phyloP scores from a whole-genome alignment of 2,113 vertebrate genomes.

The Saccopteryx bilineata region DNA sequence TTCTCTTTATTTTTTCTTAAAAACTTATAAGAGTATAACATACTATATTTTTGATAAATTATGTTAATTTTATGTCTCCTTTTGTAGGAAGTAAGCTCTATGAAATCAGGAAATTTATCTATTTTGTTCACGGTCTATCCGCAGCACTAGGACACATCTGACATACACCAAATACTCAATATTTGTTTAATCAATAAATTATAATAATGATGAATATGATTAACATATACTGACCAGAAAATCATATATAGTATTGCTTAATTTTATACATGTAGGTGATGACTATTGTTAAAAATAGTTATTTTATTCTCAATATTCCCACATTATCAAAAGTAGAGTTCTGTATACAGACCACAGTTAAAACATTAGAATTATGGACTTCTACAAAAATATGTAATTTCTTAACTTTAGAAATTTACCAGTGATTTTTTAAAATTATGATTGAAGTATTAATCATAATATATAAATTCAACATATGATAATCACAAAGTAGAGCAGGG shows the following conservation, averaged over 20 bases:
- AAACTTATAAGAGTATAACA: neutral
- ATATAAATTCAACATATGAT: neutral
- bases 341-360: neutral
- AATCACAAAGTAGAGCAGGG: neutral
- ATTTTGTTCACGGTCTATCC: neutral
- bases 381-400: neutral
- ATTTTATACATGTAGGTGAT: neutral
- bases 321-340: neutral
- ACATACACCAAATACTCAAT: neutral
- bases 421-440: neutral
- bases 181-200: neutral
- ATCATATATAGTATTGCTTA: neutral
- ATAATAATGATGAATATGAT: neutral
- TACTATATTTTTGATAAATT: neutral
- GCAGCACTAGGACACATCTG: neutral
- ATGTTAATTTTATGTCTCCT: neutral
- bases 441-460: neutral
- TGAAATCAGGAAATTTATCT: neutral
- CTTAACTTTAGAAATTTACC: neutral
- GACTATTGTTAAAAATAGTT: neutral
- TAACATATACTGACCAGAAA: neutral
- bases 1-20: neutral
- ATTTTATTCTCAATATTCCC: neutral
- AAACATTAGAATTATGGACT: neutral
- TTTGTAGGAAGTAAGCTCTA: neutral